Evolutionary conservation across 1,140 invertebrate genomes (phyloP), one percentile per base, ranked within the genome.

Genomic region (Pseudomyrmex gracilis): DNA sequence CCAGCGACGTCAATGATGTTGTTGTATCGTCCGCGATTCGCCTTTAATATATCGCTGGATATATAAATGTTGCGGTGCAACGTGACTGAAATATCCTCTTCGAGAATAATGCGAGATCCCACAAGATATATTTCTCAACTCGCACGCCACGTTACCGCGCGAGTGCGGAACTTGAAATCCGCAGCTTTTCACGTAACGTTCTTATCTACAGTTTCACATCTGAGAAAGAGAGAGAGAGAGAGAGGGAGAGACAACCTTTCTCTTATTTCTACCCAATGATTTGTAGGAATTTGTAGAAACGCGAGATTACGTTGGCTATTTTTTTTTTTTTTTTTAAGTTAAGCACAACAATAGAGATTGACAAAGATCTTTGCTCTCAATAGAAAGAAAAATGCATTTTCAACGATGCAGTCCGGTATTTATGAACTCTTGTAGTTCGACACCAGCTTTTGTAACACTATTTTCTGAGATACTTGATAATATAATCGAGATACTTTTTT

Each of bases 51-150:
- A 63, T 47, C 43, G n/a, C 34, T 34, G 34, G 34, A 53, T 47
- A 74, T 74, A 74, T 74, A 74, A 74, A 74, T 47, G 57, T 20
- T 34, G 5, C 49, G 63, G 63, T 63, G 61, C 63, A 74, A 20
- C 57, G 45, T 12, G 34, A 24, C 10, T 49, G 73, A 74, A 74
- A 47, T 74, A 61, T 61, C 57, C 15, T 20, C 17, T 47, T 74
- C 58, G 10, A 13, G 20, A 74, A 49, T 74, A 74, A 63, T 61
- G 13, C 15, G 60, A 20, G 63, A 17, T n/a, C n/a, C 15, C 0
- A 12, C 17, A 15, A 34, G 22, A 74, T 24, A 74, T 74, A 51
- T 51, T 74, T 74, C 68, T 34, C 20, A 22, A 63, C 43, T 74
- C 58, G 45, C 45, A 49, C 5, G 61, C 22, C 47, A 20, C 10